Conservation (phyloP, 2,888 invertebrate genomes). For the Acanthosoma haemorrhoidale region DNA sequence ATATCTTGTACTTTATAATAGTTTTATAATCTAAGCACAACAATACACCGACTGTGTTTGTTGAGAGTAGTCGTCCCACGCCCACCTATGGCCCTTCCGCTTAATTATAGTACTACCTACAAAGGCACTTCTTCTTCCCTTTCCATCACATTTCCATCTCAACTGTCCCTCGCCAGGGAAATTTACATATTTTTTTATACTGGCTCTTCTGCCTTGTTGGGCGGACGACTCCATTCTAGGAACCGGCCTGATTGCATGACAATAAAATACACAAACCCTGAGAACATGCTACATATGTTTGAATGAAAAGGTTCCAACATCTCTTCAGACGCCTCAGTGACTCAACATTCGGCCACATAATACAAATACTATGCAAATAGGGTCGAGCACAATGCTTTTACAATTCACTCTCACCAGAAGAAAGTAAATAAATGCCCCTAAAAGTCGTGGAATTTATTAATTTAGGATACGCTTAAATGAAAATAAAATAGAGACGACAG, state of each 20-base stretch:
- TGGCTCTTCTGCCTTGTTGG: background rate
- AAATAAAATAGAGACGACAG: too few species aligned
- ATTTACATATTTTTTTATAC: slow-evolving; percentile 12
- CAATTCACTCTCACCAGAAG: background rate
- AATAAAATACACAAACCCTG: background rate
- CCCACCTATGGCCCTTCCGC: background rate
- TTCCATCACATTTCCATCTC: slow-evolving; percentile 12
- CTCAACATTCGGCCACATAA: background rate
- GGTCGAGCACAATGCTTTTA: background rate
- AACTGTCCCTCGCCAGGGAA: background rate
- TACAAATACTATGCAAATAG: slow-evolving; percentile 4
- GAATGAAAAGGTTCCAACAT: background rate
- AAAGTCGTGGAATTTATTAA: background rate
- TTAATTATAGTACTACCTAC: slow-evolving; percentile 8
- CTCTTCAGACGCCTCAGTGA: background rate
- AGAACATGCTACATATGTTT: background rate
- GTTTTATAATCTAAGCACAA: too few species aligned
- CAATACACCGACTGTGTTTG: too few species aligned
- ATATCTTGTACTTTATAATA: too few species aligned
- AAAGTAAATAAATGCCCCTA: background rate
- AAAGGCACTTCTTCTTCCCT: background rate
- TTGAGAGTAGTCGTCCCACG: background rate
- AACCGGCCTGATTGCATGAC: background rate
- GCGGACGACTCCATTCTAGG: background rate
- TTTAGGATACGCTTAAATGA: too few species aligned